These are phyloP conservation scores for Scyliorhinus canicula DNA, from an alignment of 2,797 vertebrate genomes.

Conservation along the genomic window DNA sequence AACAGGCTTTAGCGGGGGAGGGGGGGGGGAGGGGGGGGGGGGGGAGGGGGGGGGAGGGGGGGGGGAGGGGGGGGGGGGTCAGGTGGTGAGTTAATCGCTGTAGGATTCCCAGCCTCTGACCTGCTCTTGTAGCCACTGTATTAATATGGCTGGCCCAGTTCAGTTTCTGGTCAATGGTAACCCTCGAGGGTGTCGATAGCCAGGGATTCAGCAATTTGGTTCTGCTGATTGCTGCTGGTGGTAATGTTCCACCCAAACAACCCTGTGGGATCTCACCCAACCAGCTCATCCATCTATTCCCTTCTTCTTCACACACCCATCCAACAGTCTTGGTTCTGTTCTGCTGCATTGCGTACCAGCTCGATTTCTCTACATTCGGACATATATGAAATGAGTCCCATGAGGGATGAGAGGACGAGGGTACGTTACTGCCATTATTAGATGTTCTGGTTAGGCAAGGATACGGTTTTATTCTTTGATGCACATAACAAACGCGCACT, in stretches of 20 bases:
- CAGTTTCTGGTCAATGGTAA: too few species aligned
- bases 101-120: too few species aligned
- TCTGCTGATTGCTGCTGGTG: neutral
- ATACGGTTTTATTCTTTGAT: neutral
- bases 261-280: neutral
- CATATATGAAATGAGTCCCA: neutral
- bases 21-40: too few species aligned
- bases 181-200: too few species aligned
- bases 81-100: too few species aligned
- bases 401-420: neutral
- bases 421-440: neutral
- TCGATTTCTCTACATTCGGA: neutral
- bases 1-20: too few species aligned
- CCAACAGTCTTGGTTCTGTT: neutral
- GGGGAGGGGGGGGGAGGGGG: too few species aligned
- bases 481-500: neutral
- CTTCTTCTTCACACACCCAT: neutral
- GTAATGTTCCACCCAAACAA: neutral
- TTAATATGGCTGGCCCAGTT: too few species aligned
- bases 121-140: too few species aligned
- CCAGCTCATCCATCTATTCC: neutral
- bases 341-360: neutral
- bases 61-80: too few species aligned
- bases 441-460: neutral
- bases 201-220: too few species aligned